Base-by-base conservation (phyloP, 2,888 invertebrate species). In the Elmis aenea region DNA sequence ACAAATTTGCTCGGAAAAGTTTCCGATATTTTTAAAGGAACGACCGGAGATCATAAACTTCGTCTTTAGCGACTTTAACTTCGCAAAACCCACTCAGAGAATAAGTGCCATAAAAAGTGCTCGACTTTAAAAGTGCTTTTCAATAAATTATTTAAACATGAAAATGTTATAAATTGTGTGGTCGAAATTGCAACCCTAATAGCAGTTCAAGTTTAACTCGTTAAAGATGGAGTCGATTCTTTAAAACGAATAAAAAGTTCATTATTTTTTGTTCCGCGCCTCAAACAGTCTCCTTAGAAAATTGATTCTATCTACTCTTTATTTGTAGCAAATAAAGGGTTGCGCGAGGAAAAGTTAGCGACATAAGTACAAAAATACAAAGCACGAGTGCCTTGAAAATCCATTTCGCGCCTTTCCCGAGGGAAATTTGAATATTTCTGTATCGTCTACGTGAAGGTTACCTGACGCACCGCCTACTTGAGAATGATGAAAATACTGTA, bases 351-450 rank as follows among this genome's bases (percentile, higher is more conserved):
- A 37, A 24, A 26, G 21, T 33, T 26, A 18, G 26, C 23, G 22
- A 22, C 16, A 16, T 28, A 33, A 33, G 28, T 29, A 38, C 27
- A 43, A 35, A 46, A 47, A 47, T 48, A 47, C 52, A 54, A 51
- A 51, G 52, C 54, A 52, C 39, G 46, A 52, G 53, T 50, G 51
- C 48, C 50, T 45, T 42, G 52, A 57, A 58, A 60, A 58, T 60
- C 59, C 59, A 61, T 64, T 64, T 60, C 58, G 48, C 44, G 38
- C 27, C 42, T 42, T 46, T 58, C 60, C 59, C 61, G 42, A 51
- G 63, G 64, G 64, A 64, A 64, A 64, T 64, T 62, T 59, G 56
- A 59, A 62, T 61, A 61, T 62, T 62, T 59, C 57, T 55, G 55
- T 54, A 59, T 58, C 58, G 58, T 52, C 48, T 41, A 44, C 39